Conservation (phyloP, 2,113 vertebrate species). For the Ctenomys sociabilis region DNA sequence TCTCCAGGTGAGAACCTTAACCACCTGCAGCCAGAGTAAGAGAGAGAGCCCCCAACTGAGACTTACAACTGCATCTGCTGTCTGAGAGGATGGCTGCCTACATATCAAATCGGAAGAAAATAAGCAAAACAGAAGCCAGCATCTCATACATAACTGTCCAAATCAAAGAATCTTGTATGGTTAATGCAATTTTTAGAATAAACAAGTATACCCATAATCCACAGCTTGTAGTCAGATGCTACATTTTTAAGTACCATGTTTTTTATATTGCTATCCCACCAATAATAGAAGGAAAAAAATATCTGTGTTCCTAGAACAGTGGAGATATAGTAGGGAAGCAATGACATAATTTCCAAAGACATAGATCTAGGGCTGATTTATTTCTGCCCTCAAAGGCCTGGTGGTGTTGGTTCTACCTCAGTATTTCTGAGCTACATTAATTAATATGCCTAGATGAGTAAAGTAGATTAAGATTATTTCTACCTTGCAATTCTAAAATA, state of each 20-base stretch:
- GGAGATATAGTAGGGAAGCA: neutral
- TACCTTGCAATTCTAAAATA: neutral
- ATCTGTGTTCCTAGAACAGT: neutral
- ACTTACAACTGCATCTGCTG: neutral
- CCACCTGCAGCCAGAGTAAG: constrained; percentile 61
- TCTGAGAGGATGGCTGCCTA: neutral
- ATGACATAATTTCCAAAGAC: neutral
- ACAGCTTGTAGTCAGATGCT: neutral
- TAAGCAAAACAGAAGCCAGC: neutral
- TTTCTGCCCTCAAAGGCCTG: neutral
- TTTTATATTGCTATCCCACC: neutral
- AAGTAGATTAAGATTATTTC: neutral
- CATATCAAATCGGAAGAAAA: neutral
- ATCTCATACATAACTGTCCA: neutral
- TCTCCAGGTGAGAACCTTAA: constrained; percentile 52
- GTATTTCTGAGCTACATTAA: neutral
- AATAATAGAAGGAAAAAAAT: neutral
- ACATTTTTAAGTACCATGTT: neutral
- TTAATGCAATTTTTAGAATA: neutral
- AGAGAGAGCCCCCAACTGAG: neutral
- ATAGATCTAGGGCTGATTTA: neutral
- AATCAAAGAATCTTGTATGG: neutral
- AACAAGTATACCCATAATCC: neutral
- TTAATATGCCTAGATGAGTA: neutral
- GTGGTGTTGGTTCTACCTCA: neutral